Evolutionary conservation across 2,888 invertebrate genomes (phyloP).

Genomic region (Euplexia lucipara): DNA sequence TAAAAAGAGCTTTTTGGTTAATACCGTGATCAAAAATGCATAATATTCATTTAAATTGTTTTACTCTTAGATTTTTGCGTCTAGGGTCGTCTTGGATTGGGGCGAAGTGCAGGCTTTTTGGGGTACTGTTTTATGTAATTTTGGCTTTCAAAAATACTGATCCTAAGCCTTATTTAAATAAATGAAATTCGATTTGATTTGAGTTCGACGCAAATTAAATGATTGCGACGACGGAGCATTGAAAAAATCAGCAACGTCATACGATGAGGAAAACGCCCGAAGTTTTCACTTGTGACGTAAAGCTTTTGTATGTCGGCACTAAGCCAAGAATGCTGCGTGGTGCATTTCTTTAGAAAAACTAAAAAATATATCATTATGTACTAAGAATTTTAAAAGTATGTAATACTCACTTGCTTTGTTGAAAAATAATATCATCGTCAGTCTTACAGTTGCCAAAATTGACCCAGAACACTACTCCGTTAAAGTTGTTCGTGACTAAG

Average conservation of each 20-base stretch:
- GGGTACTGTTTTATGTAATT: no score
- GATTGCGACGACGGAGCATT: neutral
- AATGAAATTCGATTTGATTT: neutral
- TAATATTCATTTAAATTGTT: no score
- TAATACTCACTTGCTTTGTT: constrained; percentile 83
- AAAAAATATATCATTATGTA: neutral
- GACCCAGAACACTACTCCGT: constrained; percentile 91
- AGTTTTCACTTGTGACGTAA: neutral
- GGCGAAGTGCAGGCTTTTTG: no score
- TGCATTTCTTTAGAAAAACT: constrained; percentile 3
- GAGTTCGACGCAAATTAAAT: neutral
- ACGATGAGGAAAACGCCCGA: neutral
- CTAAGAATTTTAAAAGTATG: constrained; percentile 1
- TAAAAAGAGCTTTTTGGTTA: no score
- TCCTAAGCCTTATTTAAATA: no score
- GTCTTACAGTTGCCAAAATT: constrained; percentile 89
- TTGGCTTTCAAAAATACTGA: no score
- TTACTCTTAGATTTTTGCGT: no score
- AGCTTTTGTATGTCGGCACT: neutral
- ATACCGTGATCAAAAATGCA: no score
- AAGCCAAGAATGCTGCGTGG: constrained; percentile 1
- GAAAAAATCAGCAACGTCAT: neutral
- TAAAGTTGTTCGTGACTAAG: constrained; percentile 89
- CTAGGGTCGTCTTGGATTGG: no score
- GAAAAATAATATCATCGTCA: constrained; percentile 85